These are phyloP conservation scores for Augiades crinisus DNA, from an alignment of 2,888 invertebrate genomes.

Conservation along the genomic window DNA sequence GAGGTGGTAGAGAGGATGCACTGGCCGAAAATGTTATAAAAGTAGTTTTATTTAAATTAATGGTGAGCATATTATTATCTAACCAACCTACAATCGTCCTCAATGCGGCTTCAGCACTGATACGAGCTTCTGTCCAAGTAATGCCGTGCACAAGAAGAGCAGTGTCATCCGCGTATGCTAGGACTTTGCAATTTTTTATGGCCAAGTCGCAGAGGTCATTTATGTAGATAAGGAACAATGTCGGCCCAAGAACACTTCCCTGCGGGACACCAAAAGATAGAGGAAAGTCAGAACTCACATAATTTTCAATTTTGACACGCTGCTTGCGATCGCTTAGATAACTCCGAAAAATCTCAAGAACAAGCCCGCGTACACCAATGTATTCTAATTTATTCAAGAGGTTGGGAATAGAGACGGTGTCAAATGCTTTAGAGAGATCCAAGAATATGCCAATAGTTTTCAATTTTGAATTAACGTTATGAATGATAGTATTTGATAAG, in stretches of 20 bases:
- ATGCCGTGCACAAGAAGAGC: not conserved
- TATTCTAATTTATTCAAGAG: not conserved
- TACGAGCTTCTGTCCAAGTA: not conserved
- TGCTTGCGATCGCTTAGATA: not conserved
- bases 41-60: not conserved
- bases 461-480: not conserved
- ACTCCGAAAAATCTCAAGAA: not conserved
- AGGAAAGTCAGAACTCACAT: not conserved
- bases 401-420: not conserved
- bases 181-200: not conserved
- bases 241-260: slow-evolving; percentile 17
- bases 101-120: not conserved
- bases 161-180: slow-evolving; percentile 9
- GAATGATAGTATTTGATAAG: not conserved
- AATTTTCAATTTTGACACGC: not conserved
- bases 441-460: not conserved
- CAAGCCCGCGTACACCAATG: not conserved
- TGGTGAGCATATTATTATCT: not conserved
- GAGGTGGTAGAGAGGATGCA: not conserved
- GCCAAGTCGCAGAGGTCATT: slow-evolving; percentile 19
- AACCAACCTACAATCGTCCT: not conserved
- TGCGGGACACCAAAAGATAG: slow-evolving; percentile 3
- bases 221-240: slow-evolving; percentile 9
- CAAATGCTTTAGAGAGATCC: not conserved
- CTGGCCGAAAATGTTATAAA: not conserved